Conservation (phyloP, 2,113 vertebrate species). For the Tachysurus fulvidraco region DNA sequence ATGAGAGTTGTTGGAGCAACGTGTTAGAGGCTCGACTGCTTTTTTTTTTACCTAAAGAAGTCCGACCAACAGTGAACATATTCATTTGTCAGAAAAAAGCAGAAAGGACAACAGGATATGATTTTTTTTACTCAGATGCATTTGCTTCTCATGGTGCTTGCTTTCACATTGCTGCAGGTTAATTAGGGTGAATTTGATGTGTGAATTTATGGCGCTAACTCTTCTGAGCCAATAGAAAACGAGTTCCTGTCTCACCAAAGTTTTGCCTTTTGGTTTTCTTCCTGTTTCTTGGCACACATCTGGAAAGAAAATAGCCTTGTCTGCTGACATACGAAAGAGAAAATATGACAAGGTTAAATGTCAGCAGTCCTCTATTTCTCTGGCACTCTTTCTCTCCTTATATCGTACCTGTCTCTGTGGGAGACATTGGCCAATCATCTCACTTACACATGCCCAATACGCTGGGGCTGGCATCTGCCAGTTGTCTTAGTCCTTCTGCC, state of each 20-base stretch:
- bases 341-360: background rate
- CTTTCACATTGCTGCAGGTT: background rate
- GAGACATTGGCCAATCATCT: constrained; percentile 25
- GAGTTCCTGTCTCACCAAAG: background rate
- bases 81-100: background rate
- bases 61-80: background rate
- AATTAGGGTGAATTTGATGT: background rate
- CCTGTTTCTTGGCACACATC: background rate
- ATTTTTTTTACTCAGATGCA: background rate
- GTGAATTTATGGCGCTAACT: background rate
- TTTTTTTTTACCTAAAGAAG: background rate
- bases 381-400: background rate
- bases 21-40: background rate
- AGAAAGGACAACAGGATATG: background rate
- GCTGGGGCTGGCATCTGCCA: background rate
- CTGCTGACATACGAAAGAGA: background rate
- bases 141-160: background rate
- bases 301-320: background rate
- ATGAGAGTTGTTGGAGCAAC: background rate
- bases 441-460: constrained; percentile 30
- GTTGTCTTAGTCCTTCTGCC: constrained; percentile 25
- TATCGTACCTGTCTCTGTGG: constrained; percentile 21
- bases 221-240: background rate
- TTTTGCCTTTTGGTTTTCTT: background rate
- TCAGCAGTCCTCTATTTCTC: constrained; percentile 7